Evolutionary conservation across 2,888 invertebrate genomes (phyloP).

Genomic region (Polyommatus iphigenia): DNA sequence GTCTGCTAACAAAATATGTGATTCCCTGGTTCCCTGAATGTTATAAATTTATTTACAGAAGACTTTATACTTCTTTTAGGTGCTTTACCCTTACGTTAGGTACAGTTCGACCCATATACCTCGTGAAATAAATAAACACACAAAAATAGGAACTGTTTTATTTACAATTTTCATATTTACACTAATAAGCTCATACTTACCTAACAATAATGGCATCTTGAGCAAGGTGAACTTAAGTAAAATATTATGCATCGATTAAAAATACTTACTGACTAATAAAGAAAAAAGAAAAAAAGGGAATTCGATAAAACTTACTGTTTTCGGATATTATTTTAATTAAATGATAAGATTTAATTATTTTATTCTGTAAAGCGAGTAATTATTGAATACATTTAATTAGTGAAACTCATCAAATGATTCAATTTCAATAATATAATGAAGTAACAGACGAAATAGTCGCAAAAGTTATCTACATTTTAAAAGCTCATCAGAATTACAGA

Average conservation of each 20-base stretch:
- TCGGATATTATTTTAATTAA: background rate
- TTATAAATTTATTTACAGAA: background rate
- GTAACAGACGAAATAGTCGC: conserved; percentile 36
- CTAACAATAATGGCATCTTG: conserved; percentile 71
- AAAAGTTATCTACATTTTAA: conserved; percentile 20
- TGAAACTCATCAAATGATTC: background rate
- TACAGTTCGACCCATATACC: background rate
- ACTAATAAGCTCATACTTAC: conserved; percentile 52
- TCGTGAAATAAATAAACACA: conserved; percentile 56
- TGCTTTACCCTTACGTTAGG: background rate
- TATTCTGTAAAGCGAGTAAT: background rate
- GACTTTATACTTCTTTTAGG: background rate
- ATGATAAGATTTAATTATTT: background rate
- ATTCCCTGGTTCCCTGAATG: background rate
- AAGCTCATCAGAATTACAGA: background rate
- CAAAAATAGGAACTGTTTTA: conserved; percentile 78
- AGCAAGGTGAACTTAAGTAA: conserved; percentile 62
- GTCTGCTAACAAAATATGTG: no score
- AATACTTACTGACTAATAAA: conserved; percentile 39
- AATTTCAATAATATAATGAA: background rate
- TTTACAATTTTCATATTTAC: conserved; percentile 71
- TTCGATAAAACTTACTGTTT: background rate
- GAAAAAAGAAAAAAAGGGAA: conserved; percentile 35
- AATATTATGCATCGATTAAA: conserved; percentile 50
- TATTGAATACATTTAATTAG: background rate